phyloP scores from a whole-genome alignment of 2,797 vertebrate species.

The Notolabrus celidotus region DNA sequence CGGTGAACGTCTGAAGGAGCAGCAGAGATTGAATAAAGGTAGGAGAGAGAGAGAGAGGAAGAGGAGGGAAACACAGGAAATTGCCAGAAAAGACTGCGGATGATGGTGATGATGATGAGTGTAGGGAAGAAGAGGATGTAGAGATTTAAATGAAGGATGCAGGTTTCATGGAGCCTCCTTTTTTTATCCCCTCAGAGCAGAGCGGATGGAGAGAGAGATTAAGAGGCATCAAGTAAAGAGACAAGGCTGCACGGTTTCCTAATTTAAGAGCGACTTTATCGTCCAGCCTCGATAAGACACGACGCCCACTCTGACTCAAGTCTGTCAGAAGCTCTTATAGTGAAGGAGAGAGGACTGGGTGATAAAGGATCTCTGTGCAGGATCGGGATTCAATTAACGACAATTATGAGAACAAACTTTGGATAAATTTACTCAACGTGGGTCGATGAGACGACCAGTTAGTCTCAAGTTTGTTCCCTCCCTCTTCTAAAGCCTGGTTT shows the following conservation, averaged over 20 bases:
- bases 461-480: too few relatives aligned
- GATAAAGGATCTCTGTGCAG: too few relatives aligned
- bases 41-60: slow-evolving; percentile 1
- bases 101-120: slow-evolving; percentile 1
- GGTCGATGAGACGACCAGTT: too few relatives aligned
- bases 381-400: too few relatives aligned
- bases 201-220: not conserved
- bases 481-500: too few relatives aligned
- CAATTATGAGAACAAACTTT: too few relatives aligned
- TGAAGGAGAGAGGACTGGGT: slow-evolving; percentile 22
- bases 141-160: slow-evolving; percentile 9
- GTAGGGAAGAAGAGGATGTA: not conserved
- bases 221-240: slow-evolving; percentile 9
- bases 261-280: too few relatives aligned
- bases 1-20: slow-evolving; percentile 10
- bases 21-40: slow-evolving; percentile 48
- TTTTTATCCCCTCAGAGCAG: not conserved
- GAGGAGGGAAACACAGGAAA: slow-evolving; percentile 15
- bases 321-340: slow-evolving; percentile 25
- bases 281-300: too few relatives aligned
- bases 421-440: too few relatives aligned
- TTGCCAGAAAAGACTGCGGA: slow-evolving; percentile 3
- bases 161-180: not conserved
- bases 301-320: not conserved
- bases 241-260: not conserved